Evolutionary conservation across 2,888 invertebrate species (phyloP).

Genomic region (Agriopis leucophaearia): DNA sequence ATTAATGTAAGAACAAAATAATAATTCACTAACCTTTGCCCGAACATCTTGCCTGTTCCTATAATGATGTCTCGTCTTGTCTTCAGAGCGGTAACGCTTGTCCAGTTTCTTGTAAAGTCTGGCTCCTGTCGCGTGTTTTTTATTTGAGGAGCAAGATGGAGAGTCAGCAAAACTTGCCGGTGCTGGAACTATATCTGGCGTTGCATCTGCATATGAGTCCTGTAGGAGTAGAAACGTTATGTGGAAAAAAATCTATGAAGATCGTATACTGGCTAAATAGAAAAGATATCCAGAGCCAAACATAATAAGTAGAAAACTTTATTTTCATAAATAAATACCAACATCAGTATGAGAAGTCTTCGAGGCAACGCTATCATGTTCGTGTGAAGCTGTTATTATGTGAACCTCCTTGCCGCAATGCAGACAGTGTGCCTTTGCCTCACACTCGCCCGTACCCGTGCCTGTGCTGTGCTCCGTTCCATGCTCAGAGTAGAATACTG

Average conservation of each 20-base stretch:
- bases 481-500: conserved; percentile 95
- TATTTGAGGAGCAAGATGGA: conserved; percentile 81
- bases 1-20: too few relatives aligned
- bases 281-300: too few relatives aligned
- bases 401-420: conserved; percentile 94
- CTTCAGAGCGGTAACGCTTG: conserved; percentile 93
- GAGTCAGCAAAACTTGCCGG: conserved; percentile 96
- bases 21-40: conserved; percentile 88
- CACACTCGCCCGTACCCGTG: conserved; percentile 82
- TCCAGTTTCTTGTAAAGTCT: conserved; percentile 92
- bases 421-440: conserved; percentile 90
- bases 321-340: conserved; percentile 48
- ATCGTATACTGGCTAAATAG: background rate
- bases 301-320: background rate
- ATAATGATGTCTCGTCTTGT: conserved; percentile 89
- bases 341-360: conserved; percentile 82
- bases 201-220: conserved; percentile 84
- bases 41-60: conserved; percentile 90
- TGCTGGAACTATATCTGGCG: conserved; percentile 93
- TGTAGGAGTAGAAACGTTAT: conserved; percentile 41
- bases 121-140: conserved; percentile 78
- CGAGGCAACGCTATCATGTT: conserved; percentile 76
- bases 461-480: conserved; percentile 84
- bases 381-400: conserved; percentile 84
- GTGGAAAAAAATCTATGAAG: background rate